Conservation (phyloP, 35 echinoderm and acorn worm species). For the Holothuria glaberrima region DNA sequence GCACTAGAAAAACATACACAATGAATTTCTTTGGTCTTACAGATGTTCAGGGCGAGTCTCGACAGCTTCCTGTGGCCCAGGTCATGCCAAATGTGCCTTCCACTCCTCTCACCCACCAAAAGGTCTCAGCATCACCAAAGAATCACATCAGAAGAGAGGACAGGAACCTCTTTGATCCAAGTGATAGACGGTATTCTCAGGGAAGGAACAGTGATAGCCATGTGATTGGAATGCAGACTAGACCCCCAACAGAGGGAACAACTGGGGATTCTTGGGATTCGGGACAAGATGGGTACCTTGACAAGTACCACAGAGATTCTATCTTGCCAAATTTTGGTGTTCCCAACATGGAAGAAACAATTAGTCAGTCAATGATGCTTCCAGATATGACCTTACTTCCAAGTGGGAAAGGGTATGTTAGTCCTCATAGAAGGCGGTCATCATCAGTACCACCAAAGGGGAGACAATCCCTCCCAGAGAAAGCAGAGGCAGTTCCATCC, state of each 20-base stretch:
- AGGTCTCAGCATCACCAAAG: background rate
- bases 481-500: background rate
- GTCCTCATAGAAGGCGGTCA: constrained; percentile 9
- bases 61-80: constrained; percentile 35
- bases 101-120: constrained; percentile 16
- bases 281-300: constrained; percentile 9
- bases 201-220: constrained; percentile 25
- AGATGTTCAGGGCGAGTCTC: background rate
- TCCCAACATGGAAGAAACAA: constrained; percentile 43
- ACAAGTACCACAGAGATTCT: background rate
- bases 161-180: constrained; percentile 5
- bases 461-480: background rate
- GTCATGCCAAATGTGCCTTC: constrained; percentile 41
- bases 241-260: background rate
- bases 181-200: background rate
- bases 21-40: background rate
- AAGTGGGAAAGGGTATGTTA: background rate
- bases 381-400: constrained; percentile 13
- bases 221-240: background rate
- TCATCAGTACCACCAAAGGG: constrained; percentile 21
- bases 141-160: background rate
- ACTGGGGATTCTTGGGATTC: constrained; percentile 13
- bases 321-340: constrained; percentile 11
- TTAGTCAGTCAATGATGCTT: constrained; percentile 7
- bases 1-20: no score